A percentile compares a stretch with the other conserved stretches of the same genome.
Evolutionary conservation across 64 coral and sea anemone species (phyloP).

Genomic region (Stylophora pistillata): DNA sequence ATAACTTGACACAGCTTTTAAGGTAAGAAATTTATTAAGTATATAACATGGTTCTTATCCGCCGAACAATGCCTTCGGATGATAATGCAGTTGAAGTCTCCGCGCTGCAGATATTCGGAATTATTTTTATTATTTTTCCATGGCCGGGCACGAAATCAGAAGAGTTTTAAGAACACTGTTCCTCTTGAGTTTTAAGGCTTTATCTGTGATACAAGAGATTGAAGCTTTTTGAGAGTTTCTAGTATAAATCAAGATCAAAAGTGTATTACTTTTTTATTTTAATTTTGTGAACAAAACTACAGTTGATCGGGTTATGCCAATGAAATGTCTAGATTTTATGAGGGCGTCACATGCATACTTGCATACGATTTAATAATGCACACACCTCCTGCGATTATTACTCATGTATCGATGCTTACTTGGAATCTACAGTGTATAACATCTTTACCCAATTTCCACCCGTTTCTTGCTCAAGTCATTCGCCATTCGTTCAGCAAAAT

Average conservation of each 20-base stretch:
- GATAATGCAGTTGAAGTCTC: not conserved
- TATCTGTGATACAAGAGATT: not conserved
- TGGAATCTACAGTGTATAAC: not conserved
- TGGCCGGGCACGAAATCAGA: not conserved
- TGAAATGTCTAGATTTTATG: not conserved
- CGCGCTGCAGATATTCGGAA: not conserved
- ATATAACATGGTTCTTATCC: not conserved
- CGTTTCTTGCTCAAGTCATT: not conserved
- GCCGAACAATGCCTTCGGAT: not conserved
- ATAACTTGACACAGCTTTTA: not conserved
- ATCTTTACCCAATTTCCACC: not conserved
- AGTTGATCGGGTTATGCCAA: not conserved
- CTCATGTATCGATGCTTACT: not conserved
- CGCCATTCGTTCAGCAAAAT: not conserved
- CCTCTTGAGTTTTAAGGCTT: not conserved
- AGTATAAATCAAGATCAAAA: not conserved
- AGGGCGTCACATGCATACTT: not conserved
- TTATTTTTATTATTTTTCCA: not conserved
- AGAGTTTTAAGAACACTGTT: not conserved
- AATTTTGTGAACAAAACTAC: constrained; percentile 6
- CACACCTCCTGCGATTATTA: not conserved
- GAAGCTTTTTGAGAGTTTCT: not conserved
- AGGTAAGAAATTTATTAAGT: not conserved
- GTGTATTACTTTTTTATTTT: not conserved
- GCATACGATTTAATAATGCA: not conserved